A percentile compares a stretch with the other conserved stretches of the same genome.
phyloP scores from a whole-genome alignment of 2,113 vertebrate species.

The Bubalus kerabau region DNA sequence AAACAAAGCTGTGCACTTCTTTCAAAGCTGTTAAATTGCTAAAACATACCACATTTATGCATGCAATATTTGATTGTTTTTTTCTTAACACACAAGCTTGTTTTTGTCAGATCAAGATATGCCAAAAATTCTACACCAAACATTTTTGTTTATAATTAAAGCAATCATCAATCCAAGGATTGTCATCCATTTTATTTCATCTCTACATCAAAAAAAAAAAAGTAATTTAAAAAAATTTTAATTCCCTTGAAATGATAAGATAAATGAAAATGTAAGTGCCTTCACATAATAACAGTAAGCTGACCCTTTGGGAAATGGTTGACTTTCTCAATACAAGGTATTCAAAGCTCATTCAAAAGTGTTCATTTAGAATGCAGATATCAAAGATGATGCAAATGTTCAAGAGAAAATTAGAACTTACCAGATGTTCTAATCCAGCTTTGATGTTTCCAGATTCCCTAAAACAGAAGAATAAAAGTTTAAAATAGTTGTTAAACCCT shows the following conservation, averaged over 20 bases:
- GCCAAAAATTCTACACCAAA: slow-evolving; percentile 83
- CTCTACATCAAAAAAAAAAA: slow-evolving; percentile 85
- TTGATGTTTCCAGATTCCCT: slow-evolving; percentile 92
- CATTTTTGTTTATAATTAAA: slow-evolving; percentile 86
- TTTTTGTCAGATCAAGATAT: slow-evolving; percentile 80
- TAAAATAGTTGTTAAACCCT: slow-evolving; percentile 85
- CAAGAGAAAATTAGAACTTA: slow-evolving; percentile 93
- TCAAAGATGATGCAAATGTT: slow-evolving; percentile 91
- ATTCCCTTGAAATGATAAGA: slow-evolving; percentile 85
- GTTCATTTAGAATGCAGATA: slow-evolving; percentile 93
- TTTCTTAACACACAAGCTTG: slow-evolving; percentile 78
- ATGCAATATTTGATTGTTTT: slow-evolving; percentile 80
- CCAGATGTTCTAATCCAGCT: slow-evolving; percentile 98
- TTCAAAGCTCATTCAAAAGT: slow-evolving; percentile 89
- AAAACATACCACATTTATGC: slow-evolving; percentile 80
- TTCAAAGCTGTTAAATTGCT: slow-evolving; percentile 80
- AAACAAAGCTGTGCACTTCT: slow-evolving; percentile 79
- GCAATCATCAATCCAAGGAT: slow-evolving; percentile 84
- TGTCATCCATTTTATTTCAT: slow-evolving; percentile 83
- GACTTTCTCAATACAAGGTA: slow-evolving; percentile 87
- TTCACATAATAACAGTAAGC: slow-evolving; percentile 86
- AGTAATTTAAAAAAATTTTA: slow-evolving; percentile 85
- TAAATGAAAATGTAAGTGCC: slow-evolving; percentile 89
- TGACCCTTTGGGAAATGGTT: slow-evolving; percentile 86
- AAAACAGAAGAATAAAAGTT: slow-evolving; percentile 92